A percentile compares a stretch with the other conserved stretches of the same genome.
Conservation (phyloP, 2,888 invertebrate genomes). For the Macropis europaea region DNA sequence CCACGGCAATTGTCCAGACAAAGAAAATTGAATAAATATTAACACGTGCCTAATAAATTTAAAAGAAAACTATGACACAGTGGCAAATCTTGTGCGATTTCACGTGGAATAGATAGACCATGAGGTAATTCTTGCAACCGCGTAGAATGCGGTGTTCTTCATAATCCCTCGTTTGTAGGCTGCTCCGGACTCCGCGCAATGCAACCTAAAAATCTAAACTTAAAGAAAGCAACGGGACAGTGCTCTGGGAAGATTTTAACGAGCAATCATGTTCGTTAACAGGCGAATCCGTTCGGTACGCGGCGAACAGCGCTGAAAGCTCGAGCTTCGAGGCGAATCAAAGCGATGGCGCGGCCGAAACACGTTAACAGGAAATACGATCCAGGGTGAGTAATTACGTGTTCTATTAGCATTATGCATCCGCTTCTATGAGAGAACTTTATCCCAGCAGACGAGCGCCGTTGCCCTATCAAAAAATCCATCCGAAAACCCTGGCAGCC, state of each 20-base stretch:
- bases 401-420: neutral
- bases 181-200: too few relatives aligned
- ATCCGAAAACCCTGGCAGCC: constrained; percentile 59
- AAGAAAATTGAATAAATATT: too few relatives aligned
- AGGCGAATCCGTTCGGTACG: constrained; percentile 61
- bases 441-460: constrained; percentile 51
- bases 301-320: constrained; percentile 63
- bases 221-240: too few relatives aligned
- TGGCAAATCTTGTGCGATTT: too few relatives aligned
- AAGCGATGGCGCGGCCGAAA: constrained; percentile 69
- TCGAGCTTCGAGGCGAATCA: constrained; percentile 67
- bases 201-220: too few relatives aligned
- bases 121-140: too few relatives aligned
- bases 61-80: too few relatives aligned
- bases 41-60: too few relatives aligned
- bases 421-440: constrained; percentile 13
- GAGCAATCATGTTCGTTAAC: constrained; percentile 7
- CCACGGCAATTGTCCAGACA: too few relatives aligned
- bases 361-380: constrained; percentile 64
- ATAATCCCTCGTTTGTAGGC: too few relatives aligned
- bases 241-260: neutral
- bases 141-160: too few relatives aligned
- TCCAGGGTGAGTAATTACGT: constrained; percentile 58
- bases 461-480: constrained; percentile 45
- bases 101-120: too few relatives aligned